These are phyloP conservation scores for Lasioglossum leucozonium DNA, from an alignment of 2,888 invertebrate genomes.

Conservation along the genomic window DNA sequence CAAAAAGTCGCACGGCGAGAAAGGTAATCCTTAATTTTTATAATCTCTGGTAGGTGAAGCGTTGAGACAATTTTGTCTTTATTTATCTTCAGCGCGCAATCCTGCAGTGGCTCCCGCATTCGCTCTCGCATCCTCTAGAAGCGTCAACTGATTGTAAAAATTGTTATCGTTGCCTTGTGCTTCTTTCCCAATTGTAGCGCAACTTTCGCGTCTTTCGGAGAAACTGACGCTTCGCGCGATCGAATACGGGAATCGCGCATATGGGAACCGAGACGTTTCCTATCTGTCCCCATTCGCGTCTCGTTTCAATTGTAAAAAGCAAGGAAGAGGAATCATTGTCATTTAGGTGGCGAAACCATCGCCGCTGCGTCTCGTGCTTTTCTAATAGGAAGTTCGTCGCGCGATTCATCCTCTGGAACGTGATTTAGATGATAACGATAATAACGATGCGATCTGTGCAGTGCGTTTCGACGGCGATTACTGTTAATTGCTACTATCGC, in stretches of 20 bases:
- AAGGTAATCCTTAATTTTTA: neutral
- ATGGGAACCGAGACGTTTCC: conserved; percentile 20
- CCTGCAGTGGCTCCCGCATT: neutral
- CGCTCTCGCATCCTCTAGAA: neutral
- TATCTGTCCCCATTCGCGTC: conserved; percentile 14
- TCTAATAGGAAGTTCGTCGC: conserved; percentile 28
- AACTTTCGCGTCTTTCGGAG: neutral
- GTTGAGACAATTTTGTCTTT: neutral
- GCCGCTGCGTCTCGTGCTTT: conserved; percentile 22
- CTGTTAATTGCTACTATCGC: neutral
- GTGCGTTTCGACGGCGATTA: conserved; percentile 32
- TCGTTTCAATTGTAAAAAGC: conserved; percentile 32
- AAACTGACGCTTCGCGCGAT: neutral
- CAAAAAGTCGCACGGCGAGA: neutral
- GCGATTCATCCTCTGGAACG: conserved; percentile 41
- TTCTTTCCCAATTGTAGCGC: neutral
- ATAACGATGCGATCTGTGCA: conserved; percentile 31
- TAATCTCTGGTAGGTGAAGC: neutral
- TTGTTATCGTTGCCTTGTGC: neutral
- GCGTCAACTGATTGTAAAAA: neutral
- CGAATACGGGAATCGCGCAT: neutral
- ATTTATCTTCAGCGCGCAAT: neutral
- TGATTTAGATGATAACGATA: conserved; percentile 44
- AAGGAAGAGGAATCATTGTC: neutral
- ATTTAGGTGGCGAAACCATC: conserved; percentile 12